Evolutionary conservation across 2,888 invertebrate genomes (phyloP), one percentile per base, ranked within the genome.

Genomic region (Cantharis lateralis): DNA sequence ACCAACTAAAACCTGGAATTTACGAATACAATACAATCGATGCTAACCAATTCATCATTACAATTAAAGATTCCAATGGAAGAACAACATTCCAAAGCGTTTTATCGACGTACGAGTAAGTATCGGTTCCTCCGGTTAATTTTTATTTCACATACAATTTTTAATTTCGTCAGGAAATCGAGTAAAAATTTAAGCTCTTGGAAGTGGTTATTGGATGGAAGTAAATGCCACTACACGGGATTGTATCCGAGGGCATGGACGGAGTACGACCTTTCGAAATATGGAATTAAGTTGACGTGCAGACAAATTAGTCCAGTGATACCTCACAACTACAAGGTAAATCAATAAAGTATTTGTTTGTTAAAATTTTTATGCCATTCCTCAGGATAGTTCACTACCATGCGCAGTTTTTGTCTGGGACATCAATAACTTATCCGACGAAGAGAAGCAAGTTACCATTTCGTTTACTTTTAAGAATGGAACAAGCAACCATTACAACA

Each of bases 191-290:
- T 94, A 24, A 86, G 87, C 15, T 85, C 90, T 10, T 95, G 95
- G 95, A 92, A 93, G 84, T 94, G 93, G 91, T 91, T 93, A 81
- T 90, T 94, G 82, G 91, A 93, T 83, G 92, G 92, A 7, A 88
- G 89, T 0, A 90, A 93, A 82, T 95, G 93, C 85, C 89, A 91
- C 80, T 96, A 96, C 85, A 95, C 95, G 20, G 98, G 94, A 0
- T 89, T 98, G 16, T 98, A 96, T 88, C 98, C 98, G 0, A 91
- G 97, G 74, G 92, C 97, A 2, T 98, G 98, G 98, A 96, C 96
- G 5, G 93, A 94, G 76, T 98, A 95, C 88, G 93, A 95, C 86
- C 91, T 98, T 69, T 93, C 94, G 1, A 93, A 95, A 85, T 93
- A 93, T 86, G 93, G 94, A 16, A 88, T 98, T 32, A 93, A 92